These are phyloP conservation scores for Sandelia bainsii DNA, from an alignment of 2,797 vertebrate genomes.

Conservation along the genomic window DNA sequence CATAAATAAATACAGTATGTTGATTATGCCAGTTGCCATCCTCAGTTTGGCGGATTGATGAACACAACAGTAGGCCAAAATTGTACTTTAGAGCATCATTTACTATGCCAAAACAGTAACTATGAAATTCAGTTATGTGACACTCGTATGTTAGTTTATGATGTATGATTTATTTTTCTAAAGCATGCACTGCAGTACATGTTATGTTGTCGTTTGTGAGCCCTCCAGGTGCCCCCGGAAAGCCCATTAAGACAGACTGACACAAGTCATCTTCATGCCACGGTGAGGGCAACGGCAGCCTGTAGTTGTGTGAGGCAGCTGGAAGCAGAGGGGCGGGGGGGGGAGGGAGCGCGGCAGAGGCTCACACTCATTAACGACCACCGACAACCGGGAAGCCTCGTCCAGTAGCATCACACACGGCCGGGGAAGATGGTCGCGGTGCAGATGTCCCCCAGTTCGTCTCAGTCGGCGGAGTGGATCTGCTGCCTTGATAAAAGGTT, in stretches of 20 bases:
- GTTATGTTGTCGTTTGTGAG: not conserved
- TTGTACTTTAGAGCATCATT: not conserved
- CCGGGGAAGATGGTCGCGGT: slow-evolving; percentile 93
- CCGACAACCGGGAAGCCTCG: slow-evolving; percentile 68
- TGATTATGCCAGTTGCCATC: too few relatives aligned
- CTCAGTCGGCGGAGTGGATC: slow-evolving; percentile 94
- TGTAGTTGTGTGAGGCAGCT: slow-evolving; percentile 55
- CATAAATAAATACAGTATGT: not conserved
- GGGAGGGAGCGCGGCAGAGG: slow-evolving; percentile 65
- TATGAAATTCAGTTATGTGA: not conserved
- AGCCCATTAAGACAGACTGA: slow-evolving; percentile 29
- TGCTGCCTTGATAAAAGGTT: slow-evolving; percentile 97
- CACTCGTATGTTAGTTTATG: too few relatives aligned
- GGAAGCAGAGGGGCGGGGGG: slow-evolving; percentile 59
- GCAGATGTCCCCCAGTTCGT: slow-evolving; percentile 87
- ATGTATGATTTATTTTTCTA: not conserved
- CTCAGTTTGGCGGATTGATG: not conserved
- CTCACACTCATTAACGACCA: slow-evolving; percentile 75
- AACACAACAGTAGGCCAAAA: not conserved
- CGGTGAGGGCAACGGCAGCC: slow-evolving; percentile 40
- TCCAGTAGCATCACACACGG: slow-evolving; percentile 64
- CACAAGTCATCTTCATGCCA: slow-evolving; percentile 54
- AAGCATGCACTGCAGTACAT: not conserved
- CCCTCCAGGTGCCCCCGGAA: slow-evolving; percentile 10
- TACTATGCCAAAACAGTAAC: not conserved